phyloP scores from a whole-genome alignment of 1,140 invertebrate species.

The Nixonia krombeini region DNA sequence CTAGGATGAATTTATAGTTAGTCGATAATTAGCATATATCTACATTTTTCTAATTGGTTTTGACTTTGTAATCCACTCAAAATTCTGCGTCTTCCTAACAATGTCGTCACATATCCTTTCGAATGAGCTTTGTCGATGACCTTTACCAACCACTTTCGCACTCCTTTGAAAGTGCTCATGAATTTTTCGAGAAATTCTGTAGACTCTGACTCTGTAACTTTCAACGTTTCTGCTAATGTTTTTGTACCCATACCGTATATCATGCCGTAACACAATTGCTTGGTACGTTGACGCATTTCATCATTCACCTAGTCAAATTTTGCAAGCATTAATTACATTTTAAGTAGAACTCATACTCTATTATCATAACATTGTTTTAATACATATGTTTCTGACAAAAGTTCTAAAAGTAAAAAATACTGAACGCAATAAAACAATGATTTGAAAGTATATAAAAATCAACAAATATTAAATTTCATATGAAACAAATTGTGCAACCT shows the following conservation, averaged over 20 bases:
- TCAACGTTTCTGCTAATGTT: slow-evolving; percentile 85
- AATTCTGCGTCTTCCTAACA: slow-evolving; percentile 84
- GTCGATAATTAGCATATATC: slow-evolving; percentile 34
- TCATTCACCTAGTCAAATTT: slow-evolving; percentile 76
- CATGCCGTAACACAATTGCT: slow-evolving; percentile 97
- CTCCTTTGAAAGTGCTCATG: slow-evolving; percentile 84
- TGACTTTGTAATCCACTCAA: slow-evolving; percentile 83
- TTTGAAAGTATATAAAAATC: no score
- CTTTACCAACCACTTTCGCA: slow-evolving; percentile 77
- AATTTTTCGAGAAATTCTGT: slow-evolving; percentile 86
- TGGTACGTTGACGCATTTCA: slow-evolving; percentile 86
- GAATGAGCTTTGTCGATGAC: slow-evolving; percentile 79
- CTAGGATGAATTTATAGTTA: not conserved
- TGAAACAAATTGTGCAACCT: no score
- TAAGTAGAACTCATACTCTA: no score
- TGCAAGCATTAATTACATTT: no score
- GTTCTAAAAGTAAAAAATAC: not conserved
- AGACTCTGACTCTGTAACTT: slow-evolving; percentile 86
- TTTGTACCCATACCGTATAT: slow-evolving; percentile 97
- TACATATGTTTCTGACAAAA: no score
- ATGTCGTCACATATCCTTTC: slow-evolving; percentile 87
- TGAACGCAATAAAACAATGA: not conserved
- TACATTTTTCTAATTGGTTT: slow-evolving; percentile 75
- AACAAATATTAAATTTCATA: no score
- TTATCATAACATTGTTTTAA: no score